phyloP scores from a whole-genome alignment of 2,113 vertebrate species.

The Chrysochloris asiatica region DNA sequence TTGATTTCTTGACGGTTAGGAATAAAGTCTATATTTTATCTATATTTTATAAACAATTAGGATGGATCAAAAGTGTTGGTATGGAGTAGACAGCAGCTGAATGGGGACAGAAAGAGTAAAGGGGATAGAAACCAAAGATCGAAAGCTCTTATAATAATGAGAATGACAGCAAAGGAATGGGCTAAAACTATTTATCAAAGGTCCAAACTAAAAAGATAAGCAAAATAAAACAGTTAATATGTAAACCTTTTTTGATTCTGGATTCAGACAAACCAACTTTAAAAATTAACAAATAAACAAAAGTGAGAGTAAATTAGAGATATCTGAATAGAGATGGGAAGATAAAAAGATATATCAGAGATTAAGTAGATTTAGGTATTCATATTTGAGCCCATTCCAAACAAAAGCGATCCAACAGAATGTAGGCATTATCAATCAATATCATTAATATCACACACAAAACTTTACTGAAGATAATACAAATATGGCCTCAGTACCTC shows the following conservation, averaged over 20 bases:
- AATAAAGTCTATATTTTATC: no score
- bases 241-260: neutral
- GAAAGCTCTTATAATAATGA: neutral
- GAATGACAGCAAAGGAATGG: neutral
- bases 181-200: neutral
- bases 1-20: neutral
- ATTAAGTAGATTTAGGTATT: no score
- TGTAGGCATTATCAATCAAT: no score
- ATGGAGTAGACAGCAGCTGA: neutral
- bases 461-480: no score
- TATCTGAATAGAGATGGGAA: neutral
- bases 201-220: neutral
- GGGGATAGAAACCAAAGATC: neutral
- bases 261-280: constrained; percentile 35
- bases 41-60: constrained; percentile 11
- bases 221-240: constrained; percentile 4
- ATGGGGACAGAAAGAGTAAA: neutral
- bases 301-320: neutral
- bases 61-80: neutral
- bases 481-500: no score
- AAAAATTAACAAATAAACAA: constrained; percentile 6
- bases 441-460: no score
- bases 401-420: no score
- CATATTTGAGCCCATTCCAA: no score
- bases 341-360: neutral